These are phyloP conservation scores for Aythya baeri DNA, from an alignment of 2,113 vertebrate species.

Conservation along the genomic window DNA sequence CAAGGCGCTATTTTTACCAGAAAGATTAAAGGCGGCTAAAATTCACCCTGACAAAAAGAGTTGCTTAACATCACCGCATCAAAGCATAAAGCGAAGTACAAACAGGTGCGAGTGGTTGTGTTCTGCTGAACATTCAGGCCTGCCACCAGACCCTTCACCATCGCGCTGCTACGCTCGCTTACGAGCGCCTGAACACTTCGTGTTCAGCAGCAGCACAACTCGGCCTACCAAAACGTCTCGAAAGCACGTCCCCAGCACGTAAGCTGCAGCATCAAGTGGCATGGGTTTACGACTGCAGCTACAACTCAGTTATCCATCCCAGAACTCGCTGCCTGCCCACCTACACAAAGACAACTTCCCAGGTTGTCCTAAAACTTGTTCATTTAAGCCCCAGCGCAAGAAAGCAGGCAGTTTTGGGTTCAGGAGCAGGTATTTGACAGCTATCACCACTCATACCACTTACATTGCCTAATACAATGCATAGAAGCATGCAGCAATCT, in stretches of 20 bases:
- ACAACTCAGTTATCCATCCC: not conserved
- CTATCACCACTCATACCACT: not conserved
- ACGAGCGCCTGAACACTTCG: not conserved
- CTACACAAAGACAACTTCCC: not conserved
- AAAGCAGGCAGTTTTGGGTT: not conserved
- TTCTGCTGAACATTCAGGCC: not conserved
- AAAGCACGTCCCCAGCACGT: not conserved
- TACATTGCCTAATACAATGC: not conserved
- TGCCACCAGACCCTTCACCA: not conserved
- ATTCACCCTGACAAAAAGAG: conserved; percentile 47
- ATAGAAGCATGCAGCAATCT: not conserved
- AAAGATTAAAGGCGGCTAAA: conserved; percentile 57
- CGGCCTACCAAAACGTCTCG: rapidly evolving
- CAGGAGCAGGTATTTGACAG: not conserved
- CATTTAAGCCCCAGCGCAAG: not conserved
- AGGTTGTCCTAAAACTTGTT: not conserved
- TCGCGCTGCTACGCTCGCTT: rapidly evolving
- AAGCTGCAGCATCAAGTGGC: not conserved
- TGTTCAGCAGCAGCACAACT: not conserved
- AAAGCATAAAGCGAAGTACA: not conserved
- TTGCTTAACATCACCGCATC: conserved; percentile 32
- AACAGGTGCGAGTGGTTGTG: not conserved
- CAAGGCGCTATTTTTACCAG: conserved; percentile 44
- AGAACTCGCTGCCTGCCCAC: not conserved
- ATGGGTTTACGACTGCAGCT: not conserved